Percentiles rank a stretch among this genome's conserved stretches.
phyloP scores from a whole-genome alignment of 2,797 vertebrate species.

The Bradypodion pumilum region DNA sequence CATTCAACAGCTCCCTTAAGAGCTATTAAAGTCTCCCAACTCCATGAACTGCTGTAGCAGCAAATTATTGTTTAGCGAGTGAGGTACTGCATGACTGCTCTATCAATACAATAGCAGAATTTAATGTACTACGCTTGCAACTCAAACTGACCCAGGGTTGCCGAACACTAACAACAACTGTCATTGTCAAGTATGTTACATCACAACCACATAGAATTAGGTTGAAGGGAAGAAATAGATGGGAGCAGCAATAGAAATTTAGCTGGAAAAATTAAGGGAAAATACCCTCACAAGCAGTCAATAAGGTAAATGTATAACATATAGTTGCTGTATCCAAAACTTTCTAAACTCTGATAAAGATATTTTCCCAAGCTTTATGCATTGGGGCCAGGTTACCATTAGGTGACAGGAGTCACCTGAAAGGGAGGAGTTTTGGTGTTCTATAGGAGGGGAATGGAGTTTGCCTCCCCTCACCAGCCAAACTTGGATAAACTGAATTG shows the following conservation, averaged over 20 bases:
- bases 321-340: neutral
- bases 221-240: too few species aligned
- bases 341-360: too few species aligned
- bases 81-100: neutral
- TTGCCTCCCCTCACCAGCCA: too few species aligned
- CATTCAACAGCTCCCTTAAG: constrained; percentile 19
- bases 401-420: too few species aligned
- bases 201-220: neutral
- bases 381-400: too few species aligned
- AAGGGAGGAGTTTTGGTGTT: too few species aligned
- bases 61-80: constrained; percentile 16
- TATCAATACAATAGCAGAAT: constrained; percentile 5
- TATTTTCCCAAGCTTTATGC: too few species aligned
- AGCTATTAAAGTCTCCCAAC: neutral
- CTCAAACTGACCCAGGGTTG: constrained; percentile 1
- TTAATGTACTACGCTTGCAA: constrained; percentile 1
- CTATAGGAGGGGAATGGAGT: too few species aligned
- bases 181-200: neutral
- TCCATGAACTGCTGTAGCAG: constrained; percentile 2
- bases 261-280: too few species aligned
- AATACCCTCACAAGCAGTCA: neutral
- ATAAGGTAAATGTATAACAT: neutral
- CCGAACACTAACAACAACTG: neutral
- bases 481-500: too few species aligned
- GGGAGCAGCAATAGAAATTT: neutral